Conservation (phyloP, 2,797 vertebrate species). For the Myotis daubentonii region DNA sequence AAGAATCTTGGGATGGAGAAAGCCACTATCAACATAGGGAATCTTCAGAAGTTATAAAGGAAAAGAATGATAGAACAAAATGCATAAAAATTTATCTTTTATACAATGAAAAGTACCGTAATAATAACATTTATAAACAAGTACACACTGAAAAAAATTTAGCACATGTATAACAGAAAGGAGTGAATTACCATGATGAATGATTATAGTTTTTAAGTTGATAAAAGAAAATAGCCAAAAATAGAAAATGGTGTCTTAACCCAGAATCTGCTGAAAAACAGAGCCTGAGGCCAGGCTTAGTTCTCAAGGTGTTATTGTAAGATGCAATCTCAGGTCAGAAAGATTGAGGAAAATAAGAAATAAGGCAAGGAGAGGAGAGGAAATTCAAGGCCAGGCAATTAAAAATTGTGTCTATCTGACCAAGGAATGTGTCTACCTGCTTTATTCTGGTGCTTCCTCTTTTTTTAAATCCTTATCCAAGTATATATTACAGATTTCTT, state of each 20-base stretch:
- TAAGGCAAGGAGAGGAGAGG: neutral
- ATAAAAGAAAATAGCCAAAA: neutral
- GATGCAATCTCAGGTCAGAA: neutral
- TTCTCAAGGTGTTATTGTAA: neutral
- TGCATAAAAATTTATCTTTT: neutral
- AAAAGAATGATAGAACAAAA: neutral
- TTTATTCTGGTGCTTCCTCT: neutral
- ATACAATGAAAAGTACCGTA: neutral
- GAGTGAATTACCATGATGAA: neutral
- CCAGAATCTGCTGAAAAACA: neutral
- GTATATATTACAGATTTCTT: no score
- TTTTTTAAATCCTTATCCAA: no score
- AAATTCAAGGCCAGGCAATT: neutral
- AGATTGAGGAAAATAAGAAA: neutral
- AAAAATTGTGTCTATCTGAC: neutral
- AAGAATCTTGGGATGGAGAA: neutral
- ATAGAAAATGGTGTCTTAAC: neutral
- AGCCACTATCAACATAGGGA: neutral
- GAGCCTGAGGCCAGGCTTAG: neutral
- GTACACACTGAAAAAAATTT: neutral
- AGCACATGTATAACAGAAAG: neutral
- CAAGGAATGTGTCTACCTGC: neutral
- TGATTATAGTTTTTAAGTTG: neutral
- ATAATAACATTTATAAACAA: neutral
- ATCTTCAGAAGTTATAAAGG: neutral